Evolutionary conservation across 2,888 invertebrate genomes (phyloP), one percentile per base, ranked within the genome.

Genomic region (Holacanthella duospinosa): DNA sequence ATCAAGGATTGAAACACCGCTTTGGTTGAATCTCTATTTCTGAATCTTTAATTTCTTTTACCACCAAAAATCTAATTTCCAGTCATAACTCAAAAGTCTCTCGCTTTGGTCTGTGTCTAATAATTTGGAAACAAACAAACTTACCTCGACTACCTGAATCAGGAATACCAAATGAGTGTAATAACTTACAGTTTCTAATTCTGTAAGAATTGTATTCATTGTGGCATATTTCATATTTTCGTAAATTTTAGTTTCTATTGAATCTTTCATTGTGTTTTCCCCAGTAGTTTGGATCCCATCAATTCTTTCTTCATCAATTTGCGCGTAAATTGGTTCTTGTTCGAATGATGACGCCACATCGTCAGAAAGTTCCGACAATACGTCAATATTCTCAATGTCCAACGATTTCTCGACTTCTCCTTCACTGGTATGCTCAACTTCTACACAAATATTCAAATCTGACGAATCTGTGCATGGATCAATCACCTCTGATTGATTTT

Each of bases 201-300:
- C 68, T 61, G 68, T 68, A 16, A 70, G 65, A 6, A 70, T 28
- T 2, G 66, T 70, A 36, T 63, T 56, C 3, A 68, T 64, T 19
- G 68, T 69, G 1, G 70, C 71, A 61, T 65, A 71, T 24, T 69
- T 65, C 25, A 71, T 28, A 36, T 68, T 67, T 60, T 70, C 66
- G 48, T 67, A 70, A n/a, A 68, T 48, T 3, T 29, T 43, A 12
- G 48, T 53, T 16, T 60, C 55, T 25, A 43, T 53, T 21, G n/a
- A 19, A 53, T 55, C 29, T 9, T 58, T 28, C 29, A 53, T 36
- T 58, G 36, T 21, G 62, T 64, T 16, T 9, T 36, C 36, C 36
- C 6, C n/a, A 36, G 36, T 12, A 6, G 36, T 36, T 16, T 36
- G 36, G 16, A 36, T 12, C 36, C 16, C 36, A 6, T 36, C 9